Evolutionary conservation across 1,140 invertebrate genomes (phyloP), one percentile per base, ranked within the genome.

Genomic region (Neotoxoptera formosana): DNA sequence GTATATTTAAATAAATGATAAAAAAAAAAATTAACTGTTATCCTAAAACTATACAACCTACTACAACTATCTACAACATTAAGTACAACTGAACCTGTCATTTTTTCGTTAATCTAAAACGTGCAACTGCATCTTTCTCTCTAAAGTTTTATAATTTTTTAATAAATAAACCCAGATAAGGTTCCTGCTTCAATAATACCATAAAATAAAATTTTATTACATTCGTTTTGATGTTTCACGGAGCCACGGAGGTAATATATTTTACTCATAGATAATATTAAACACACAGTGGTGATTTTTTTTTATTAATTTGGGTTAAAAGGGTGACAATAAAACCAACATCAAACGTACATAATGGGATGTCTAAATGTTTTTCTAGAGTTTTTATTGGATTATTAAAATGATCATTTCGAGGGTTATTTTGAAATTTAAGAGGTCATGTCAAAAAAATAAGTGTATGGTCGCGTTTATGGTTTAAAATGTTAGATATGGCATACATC

Each of bases 341-440:
- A 53, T 88, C 21, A 88, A 88, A 88, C 23, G 48, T n/a, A 51
- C 14, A 45, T 41, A 41, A 84, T 41, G 23, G 11, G 8, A 34
- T 88, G 2, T 20, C 17, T 47, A 47, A 51, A 51, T 88, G 20
- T 36, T 51, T 88, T 53, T 36, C 23, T 53, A 0, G 2, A 88
- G 20, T 34, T 51, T 88, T 88, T n/a, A 51, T 34, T 20, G 87
- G 34, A 53, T 88, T 88, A 88, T 88, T 34, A 88, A 88, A 88
- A 34, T 17, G 14, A 88, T 88, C 2, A 34, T 88, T 86, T 53
- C 7, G 7, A 7, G 17, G 36, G 30, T 88, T 51, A 48, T 34
- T 41, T 25, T 34, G 8, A 34, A 53, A 88, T 88, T 9, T 34
- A 88, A 34, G 7, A 51, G 20, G 86, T 87, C 25, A 34, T 21